These are phyloP conservation scores for Macaca nemestrina DNA, from an alignment of 2,113 vertebrate species.

Conservation along the genomic window DNA sequence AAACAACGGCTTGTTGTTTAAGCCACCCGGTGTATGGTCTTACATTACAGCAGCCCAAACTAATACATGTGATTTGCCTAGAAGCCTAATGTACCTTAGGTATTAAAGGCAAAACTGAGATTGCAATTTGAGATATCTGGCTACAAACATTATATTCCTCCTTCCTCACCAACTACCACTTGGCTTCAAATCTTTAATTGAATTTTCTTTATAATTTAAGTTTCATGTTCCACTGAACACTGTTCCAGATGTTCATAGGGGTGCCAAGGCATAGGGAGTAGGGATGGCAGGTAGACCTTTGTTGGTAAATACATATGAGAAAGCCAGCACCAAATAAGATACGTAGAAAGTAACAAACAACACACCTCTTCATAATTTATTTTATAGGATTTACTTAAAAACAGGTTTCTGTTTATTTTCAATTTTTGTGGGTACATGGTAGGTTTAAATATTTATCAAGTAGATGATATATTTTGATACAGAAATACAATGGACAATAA, in stretches of 20 bases:
- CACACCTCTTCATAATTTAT: neutral
- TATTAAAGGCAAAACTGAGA: neutral
- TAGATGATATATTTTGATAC: no score
- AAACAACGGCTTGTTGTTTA: neutral
- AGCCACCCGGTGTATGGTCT: neutral
- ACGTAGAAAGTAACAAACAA: neutral
- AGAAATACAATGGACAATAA: no score
- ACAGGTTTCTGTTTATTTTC: neutral
- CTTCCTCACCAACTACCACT: neutral
- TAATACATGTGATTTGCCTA: neutral
- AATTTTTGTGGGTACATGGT: no score
- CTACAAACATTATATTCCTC: neutral
- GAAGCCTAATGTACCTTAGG: neutral
- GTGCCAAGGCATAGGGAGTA: neutral
- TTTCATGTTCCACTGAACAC: neutral
- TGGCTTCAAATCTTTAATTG: neutral
- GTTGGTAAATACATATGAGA: neutral
- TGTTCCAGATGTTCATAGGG: neutral
- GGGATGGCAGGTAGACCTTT: neutral
- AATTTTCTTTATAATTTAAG: neutral
- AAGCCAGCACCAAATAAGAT: neutral
- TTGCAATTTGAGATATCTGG: neutral
- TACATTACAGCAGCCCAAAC: neutral
- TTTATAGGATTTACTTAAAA: neutral
- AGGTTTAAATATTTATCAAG: no score